phyloP scores from a whole-genome alignment of 2,113 vertebrate species.

The Mesitornis unicolor region DNA sequence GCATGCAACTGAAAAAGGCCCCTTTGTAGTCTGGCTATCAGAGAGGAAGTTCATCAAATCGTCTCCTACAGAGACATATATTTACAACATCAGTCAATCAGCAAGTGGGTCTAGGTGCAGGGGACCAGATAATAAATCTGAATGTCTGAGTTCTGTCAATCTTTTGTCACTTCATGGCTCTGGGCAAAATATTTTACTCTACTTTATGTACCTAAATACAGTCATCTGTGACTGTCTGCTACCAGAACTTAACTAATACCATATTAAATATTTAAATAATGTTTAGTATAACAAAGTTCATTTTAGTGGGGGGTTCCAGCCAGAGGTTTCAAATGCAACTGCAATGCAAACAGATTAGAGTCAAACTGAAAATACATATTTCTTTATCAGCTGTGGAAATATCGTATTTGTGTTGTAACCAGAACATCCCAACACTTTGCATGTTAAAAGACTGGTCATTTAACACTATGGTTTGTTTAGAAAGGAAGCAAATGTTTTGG shows the following conservation, averaged over 20 bases:
- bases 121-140: neutral
- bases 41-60: neutral
- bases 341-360: neutral
- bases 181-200: neutral
- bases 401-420: neutral
- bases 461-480: neutral
- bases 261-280: neutral
- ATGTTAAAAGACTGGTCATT: neutral
- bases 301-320: neutral
- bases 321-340: neutral
- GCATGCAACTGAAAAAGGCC: neutral
- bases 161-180: neutral
- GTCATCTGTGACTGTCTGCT: neutral
- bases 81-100: neutral
- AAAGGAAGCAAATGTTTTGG: neutral
- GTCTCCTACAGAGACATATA: neutral
- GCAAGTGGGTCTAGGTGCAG: neutral
- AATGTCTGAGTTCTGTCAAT: neutral
- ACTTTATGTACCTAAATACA: neutral
- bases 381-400: neutral
- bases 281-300: neutral
- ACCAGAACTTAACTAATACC: neutral
- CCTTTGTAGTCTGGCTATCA: neutral
- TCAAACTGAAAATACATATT: neutral
- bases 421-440: neutral